Evolutionary conservation across 2,888 invertebrate genomes (phyloP), one percentile per base, ranked within the genome.

Genomic region (Campoplex capitator): DNA sequence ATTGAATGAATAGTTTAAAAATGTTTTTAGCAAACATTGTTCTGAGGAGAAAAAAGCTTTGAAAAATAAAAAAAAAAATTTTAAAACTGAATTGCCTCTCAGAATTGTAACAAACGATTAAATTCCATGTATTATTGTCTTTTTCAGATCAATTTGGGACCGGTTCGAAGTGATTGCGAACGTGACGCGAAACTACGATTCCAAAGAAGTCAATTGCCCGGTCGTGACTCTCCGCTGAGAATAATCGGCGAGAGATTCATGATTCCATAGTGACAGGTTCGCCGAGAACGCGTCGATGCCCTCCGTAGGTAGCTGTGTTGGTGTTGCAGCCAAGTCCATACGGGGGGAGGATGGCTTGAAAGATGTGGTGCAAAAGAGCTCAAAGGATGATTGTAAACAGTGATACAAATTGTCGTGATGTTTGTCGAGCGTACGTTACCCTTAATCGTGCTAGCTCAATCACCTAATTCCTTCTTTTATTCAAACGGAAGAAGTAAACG

Each of bases 111-210:
- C 18, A 32, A 62, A 48, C 35, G n/a, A n/a, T 45, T 18, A 6
- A 18, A 16, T 70, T 51, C 28, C 18, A 9, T 62, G 67, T 32
- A 32, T 67, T 38, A n/a, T 38, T 23, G 88, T 75, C 70, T 87
- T 85, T 91, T 91, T 85, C 89, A 91, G 91, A 90, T 90, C 86
- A 77, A 87, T 84, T 75, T 80, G 79, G 81, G 83, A 88, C 56
- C 86, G 88, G 73, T 84, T 86, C 81, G 89, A 86, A 86, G 85
- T 86, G 88, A 88, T 87, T 70, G 82, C 80, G 83, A 84, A 90
- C 84, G 77, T 88, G 88, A 74, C 51, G 80, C 80, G 77, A 70
- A 62, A 78, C 83, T 73, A 81, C 88, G 85, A 86, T 83, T 76
- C 84, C 84, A 87, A 84, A 84, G 82, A 84, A 71, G 82, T 71